These are phyloP conservation scores for Myrmecophaga tridactyla DNA, from an alignment of 2,113 vertebrate genomes.

Conservation along the genomic window DNA sequence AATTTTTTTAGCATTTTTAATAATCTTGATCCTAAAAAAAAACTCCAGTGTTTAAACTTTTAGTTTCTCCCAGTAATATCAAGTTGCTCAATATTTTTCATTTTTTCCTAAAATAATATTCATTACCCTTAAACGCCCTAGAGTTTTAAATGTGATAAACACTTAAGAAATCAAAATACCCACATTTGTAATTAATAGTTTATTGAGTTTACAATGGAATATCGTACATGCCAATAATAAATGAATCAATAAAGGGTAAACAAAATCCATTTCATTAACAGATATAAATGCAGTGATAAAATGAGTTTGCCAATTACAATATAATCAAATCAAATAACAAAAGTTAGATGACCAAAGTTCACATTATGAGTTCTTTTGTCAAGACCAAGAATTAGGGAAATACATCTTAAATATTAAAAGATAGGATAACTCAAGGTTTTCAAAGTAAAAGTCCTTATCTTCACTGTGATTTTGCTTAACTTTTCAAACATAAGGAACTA, in stretches of 20 bases:
- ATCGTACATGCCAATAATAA: conserved; percentile 3
- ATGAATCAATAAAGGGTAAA: background rate
- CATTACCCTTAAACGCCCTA: background rate
- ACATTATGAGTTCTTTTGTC: background rate
- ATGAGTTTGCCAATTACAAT: background rate
- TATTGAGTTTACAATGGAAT: conserved; percentile 68
- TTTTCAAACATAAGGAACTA: conserved; percentile 6
- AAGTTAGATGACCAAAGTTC: background rate
- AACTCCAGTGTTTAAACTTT: background rate
- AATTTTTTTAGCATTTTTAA: conserved; percentile 10
- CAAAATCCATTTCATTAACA: background rate
- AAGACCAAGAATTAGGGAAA: background rate
- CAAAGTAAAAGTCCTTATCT: background rate
- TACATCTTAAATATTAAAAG: background rate
- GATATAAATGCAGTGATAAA: background rate
- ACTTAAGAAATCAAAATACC: conserved; percentile 67
- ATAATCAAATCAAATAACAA: background rate
- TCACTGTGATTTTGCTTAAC: background rate
- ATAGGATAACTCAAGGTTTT: background rate
- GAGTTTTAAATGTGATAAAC: background rate
- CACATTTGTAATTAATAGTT: conserved; percentile 62
- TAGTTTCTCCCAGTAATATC: background rate
- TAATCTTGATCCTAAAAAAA: background rate
- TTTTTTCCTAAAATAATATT: background rate
- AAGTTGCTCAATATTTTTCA: background rate